Base-by-base conservation (phyloP, 2,888 invertebrate species). In the Empis stercorea region DNA sequence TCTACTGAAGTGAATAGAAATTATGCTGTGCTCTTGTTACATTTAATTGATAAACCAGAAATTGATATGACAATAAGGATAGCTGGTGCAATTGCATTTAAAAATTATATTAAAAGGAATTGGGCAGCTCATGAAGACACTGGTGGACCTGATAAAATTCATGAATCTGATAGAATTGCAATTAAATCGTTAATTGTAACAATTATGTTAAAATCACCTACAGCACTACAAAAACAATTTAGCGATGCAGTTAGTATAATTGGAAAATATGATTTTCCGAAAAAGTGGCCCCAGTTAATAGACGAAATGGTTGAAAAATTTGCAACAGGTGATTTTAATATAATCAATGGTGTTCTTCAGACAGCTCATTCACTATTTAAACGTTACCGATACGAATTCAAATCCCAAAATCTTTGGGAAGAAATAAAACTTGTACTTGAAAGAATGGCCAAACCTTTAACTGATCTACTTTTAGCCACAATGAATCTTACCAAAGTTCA, bases 351-450 rank as follows among this genome's bases (percentile, higher is more conserved):
- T 1, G 84, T 96, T 1, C 73, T 99, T 10, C 80, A 88, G 55
- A 97, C 97, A 0, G 95, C 92, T 0, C 94, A 99, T 70, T 96
- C 97, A 0, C 73, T 99, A 2, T 97, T 99, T 72, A 93, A 94
- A 66, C 79, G 91, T 55, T 97, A 99, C 69, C 79, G 97, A 44
- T 89, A 84, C 61, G 96, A 97, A 70, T 93, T 94, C 66, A 94
- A 95, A 66, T 94, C 95, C 0, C 86, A 97, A 63, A 78, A 79
- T 50, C 74, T 99, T 4, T 99, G 97, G 96, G 80, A 80, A 45
- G 99, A 99, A 72, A 97, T 99, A 52, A 95, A 95, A 66, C 86
- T 88, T 71, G 97, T 99, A 1, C 69, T 99, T 54, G 91, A 93
- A 50, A 85, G 84, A 57, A 87, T 99, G 71, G 94, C 97, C 0